Percentiles rank a stretch among this genome's conserved stretches.
These are phyloP conservation scores for Drosophila flavopinicola DNA, from an alignment of 2,888 invertebrate species.

Conservation along the genomic window DNA sequence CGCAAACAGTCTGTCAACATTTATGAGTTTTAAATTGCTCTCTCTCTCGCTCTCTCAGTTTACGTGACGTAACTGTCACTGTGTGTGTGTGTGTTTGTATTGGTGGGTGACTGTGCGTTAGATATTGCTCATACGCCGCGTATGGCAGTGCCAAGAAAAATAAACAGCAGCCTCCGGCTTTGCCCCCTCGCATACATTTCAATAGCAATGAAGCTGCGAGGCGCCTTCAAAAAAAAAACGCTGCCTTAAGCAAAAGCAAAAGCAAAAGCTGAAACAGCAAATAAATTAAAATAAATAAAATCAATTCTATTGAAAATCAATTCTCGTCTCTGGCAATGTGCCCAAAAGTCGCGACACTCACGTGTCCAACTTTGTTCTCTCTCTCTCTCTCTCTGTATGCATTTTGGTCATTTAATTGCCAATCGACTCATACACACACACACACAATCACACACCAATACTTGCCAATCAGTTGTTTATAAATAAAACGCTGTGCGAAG, in stretches of 20 bases:
- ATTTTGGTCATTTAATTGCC: conserved; percentile 42
- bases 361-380: no score
- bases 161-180: conserved; percentile 26
- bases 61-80: conserved; percentile 49
- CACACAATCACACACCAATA: conserved; percentile 1
- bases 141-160: conserved; percentile 47
- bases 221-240: conserved; percentile 22
- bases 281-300: no score
- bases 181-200: conserved; percentile 17
- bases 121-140: conserved; percentile 72
- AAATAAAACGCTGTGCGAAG: conserved; percentile 69
- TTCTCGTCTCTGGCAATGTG: conserved; percentile 40
- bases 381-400: background rate
- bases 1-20: conserved; percentile 7
- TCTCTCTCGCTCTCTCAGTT: conserved; percentile 6
- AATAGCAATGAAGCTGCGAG: conserved; percentile 34
- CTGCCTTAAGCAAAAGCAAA: conserved; percentile 8
- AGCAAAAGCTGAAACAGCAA: background rate
- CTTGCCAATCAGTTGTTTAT: conserved; percentile 61
- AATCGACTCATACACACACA: conserved; percentile 23
- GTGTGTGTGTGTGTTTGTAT: conserved; percentile 3
- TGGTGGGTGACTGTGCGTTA: conserved; percentile 19
- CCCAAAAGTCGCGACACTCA: conserved; percentile 43
- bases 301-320: conserved; percentile 20
- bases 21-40: conserved; percentile 24